Evolutionary conservation across 2,797 vertebrate genomes (phyloP), one percentile per base, ranked within the genome.

Genomic region (Siniperca undulata): DNA sequence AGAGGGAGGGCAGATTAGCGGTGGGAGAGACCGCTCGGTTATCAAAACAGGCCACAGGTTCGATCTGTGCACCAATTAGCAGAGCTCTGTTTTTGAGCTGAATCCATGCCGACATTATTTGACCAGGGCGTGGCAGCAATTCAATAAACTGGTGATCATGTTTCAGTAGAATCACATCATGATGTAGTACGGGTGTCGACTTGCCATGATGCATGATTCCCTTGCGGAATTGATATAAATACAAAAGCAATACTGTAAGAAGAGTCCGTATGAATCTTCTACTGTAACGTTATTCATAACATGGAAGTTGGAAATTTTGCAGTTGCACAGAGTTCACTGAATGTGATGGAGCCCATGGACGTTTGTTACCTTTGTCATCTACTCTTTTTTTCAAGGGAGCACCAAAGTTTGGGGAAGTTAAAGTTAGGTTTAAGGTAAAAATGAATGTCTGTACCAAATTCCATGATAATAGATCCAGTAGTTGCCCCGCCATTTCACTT

Each of bases 1-100:
- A 66, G 78, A n/a, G 76, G 67, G 71, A 34, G 76, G 70, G 80
- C 48, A 36, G 52, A 83, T 86, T 80, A 83, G 80, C 17, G 56
- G 68, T 40, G 48, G 78, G 58, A 69, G 65, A 84, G 78, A 79
- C 77, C 82, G 69, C 86, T 80, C 74, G 68, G 77, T 85, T 82
- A 89, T 88, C 79, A 88, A 82, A 93, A 86, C 82, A 88, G 36
- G 80, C 89, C 86, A 27, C 89, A 86, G 72, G 81, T 87, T 84
- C 83, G 50, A 85, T 88, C 88, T 69, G 61, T 64, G 82, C 78
- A 78, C 55, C 80, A 86, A 92, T 93, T 89, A 93, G 83, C 66
- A 52, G 70, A 64, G 79, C 77, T 77, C 9, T 17, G 56, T 70
- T 81, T 77, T 55, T 52, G 27, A 86, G 73, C 71, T 44, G 70